phyloP scores from a whole-genome alignment of 2,113 vertebrate genomes.

The Electrona antarctica region DNA sequence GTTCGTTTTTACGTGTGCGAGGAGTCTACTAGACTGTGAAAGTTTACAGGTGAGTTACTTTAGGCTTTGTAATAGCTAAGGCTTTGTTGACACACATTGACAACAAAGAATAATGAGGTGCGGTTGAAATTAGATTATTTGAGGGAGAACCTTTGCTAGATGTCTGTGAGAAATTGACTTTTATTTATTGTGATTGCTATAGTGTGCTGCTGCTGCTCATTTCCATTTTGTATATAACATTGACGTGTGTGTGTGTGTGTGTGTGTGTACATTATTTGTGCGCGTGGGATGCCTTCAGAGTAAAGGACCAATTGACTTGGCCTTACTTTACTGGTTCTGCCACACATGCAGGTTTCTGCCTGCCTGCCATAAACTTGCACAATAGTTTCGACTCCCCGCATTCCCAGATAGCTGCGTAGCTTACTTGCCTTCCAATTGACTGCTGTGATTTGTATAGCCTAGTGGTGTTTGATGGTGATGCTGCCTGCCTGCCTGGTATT shows the following conservation, averaged over 20 bases:
- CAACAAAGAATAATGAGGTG: neutral
- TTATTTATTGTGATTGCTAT: too few species aligned
- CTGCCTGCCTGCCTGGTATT: too few species aligned
- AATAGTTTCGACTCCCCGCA: constrained; percentile 70
- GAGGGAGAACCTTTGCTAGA: neutral
- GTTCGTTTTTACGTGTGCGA: neutral
- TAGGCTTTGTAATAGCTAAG: neutral
- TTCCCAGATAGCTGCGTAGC: constrained; percentile 56
- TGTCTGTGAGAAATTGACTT: neutral
- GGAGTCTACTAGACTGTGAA: neutral
- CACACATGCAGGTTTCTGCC: constrained; percentile 73
- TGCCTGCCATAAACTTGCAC: constrained; percentile 66
- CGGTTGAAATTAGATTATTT: neutral
- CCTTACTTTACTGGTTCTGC: constrained; percentile 76
- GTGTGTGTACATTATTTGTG: too few species aligned
- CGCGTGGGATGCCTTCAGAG: constrained; percentile 15
- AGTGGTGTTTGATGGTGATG: neutral
- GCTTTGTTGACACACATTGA: neutral
- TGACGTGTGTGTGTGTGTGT: too few species aligned
- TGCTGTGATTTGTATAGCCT: neutral
- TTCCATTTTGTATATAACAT: too few species aligned
- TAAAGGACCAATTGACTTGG: constrained; percentile 15
- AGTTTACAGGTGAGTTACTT: constrained; percentile 41
- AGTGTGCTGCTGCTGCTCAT: too few species aligned
- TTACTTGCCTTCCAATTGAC: neutral